Percentiles rank a stretch among this genome's conserved stretches.
Evolutionary conservation across 2,888 invertebrate species (phyloP).

Genomic region (Caenorhabditis sulstoni): DNA sequence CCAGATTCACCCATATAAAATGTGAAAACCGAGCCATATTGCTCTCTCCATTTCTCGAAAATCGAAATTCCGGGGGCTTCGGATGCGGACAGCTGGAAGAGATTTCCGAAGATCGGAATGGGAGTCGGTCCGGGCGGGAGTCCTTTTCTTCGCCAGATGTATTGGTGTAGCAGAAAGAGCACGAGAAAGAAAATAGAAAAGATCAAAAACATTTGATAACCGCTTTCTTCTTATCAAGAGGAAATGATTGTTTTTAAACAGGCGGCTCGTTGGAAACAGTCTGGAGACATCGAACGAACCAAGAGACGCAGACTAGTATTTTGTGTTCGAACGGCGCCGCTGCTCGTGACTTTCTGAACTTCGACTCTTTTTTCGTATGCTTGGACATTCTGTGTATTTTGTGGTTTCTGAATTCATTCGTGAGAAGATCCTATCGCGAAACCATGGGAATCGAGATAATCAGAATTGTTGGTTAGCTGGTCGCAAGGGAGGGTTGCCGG

Average conservation of each 20-base stretch:
- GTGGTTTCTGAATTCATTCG: neutral
- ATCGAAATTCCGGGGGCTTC: conserved; percentile 62
- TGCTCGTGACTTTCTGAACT: conserved; percentile 18
- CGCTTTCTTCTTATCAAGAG: conserved; percentile 20
- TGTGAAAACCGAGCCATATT: conserved; percentile 61
- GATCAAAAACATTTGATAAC: conserved; percentile 32
- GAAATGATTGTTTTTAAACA: conserved; percentile 23
- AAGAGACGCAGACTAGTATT: conserved; percentile 36
- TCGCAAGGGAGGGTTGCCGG: neutral
- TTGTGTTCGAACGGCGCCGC: conserved; percentile 21
- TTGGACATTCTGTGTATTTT: conserved; percentile 5
- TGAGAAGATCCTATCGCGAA: too few relatives aligned
- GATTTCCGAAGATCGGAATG: conserved; percentile 59
- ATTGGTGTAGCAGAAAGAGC: conserved; percentile 40
- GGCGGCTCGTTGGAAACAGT: neutral
- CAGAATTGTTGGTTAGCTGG: neutral
- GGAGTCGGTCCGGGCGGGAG: conserved; percentile 59
- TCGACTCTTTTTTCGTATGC: conserved; percentile 2
- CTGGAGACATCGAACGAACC: neutral
- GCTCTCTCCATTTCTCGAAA: conserved; percentile 58
- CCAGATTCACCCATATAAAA: conserved; percentile 51
- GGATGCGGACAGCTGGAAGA: conserved; percentile 42
- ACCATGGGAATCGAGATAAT: too few relatives aligned
- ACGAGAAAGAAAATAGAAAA: conserved; percentile 12
- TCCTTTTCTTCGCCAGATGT: conserved; percentile 32